Evolutionary conservation across 37 sponge, comb jelly and placozoan genomes (phyloP).

Genomic region (Bolinopsis microptera): DNA sequence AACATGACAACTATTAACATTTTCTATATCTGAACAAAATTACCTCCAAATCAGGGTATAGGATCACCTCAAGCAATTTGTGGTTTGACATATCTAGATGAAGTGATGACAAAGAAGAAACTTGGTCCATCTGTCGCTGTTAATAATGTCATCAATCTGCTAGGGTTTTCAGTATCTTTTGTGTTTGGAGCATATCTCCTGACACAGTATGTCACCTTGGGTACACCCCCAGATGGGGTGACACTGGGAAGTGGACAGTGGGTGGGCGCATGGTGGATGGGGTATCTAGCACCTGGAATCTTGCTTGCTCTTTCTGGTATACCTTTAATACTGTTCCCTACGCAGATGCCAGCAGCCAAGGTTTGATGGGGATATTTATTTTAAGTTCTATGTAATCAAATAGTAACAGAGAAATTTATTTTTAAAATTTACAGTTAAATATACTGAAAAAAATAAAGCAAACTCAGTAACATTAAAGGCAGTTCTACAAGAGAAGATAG

Average conservation of each 20-base stretch:
- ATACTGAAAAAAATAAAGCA: background rate
- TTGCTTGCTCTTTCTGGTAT: background rate
- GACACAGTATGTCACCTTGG: background rate
- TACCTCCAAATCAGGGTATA: background rate
- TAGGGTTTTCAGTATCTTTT: slow-evolving; percentile 8
- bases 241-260: background rate
- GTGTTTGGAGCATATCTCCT: background rate
- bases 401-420: no score
- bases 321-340: slow-evolving; percentile 38
- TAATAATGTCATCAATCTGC: background rate
- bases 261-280: slow-evolving; percentile 67
- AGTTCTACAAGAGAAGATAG: slow-evolving; percentile 17
- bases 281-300: slow-evolving; percentile 35
- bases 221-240: background rate
- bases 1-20: no score
- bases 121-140: background rate
- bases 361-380: no score
- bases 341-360: slow-evolving; percentile 39
- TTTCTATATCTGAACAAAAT: no score
- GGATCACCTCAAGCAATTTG: background rate
- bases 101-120: background rate
- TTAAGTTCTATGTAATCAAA: no score
- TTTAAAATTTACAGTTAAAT: no score
- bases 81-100: slow-evolving; percentile 21
- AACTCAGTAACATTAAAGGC: background rate